Evolutionary conservation across 1,140 invertebrate species (phyloP).

Genomic region (Hylaeus anthracinus): DNA sequence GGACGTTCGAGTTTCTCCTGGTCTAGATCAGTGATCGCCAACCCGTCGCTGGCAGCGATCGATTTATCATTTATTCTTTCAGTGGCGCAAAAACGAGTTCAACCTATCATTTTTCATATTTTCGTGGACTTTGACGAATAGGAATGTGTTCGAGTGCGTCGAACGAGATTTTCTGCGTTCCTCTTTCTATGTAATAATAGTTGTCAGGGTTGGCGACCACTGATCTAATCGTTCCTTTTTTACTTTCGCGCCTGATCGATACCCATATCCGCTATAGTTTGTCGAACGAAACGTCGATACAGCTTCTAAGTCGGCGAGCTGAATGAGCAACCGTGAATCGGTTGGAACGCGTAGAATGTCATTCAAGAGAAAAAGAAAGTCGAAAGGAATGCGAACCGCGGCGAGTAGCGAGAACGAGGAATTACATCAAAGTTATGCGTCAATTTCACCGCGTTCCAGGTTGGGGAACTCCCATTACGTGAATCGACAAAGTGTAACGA

Average conservation of each 20-base stretch:
- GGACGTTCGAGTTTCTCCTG: constrained; percentile 14
- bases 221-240: background rate
- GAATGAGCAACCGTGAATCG: constrained; percentile 1
- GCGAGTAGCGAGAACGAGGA: background rate
- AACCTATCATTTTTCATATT: too few species aligned
- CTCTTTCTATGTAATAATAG: too few species aligned
- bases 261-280: background rate
- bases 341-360: background rate
- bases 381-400: background rate
- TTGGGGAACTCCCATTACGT: background rate
- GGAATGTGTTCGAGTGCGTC: too few species aligned
- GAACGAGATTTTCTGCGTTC: too few species aligned
- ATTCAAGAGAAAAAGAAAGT: constrained; percentile 12
- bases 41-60: too few species aligned
- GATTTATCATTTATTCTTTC: too few species aligned
- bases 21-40: background rate
- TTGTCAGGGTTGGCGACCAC: too few species aligned
- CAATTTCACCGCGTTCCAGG: constrained; percentile 8
- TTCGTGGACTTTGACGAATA: too few species aligned
- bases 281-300: background rate
- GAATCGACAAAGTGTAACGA: constrained; percentile 4
- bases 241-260: constrained; percentile 12
- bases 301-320: background rate
- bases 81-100: too few species aligned
- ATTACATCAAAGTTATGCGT: constrained; percentile 4